Conservation (phyloP, 2,888 invertebrate genomes). For the Syrphus vitripennis region DNA sequence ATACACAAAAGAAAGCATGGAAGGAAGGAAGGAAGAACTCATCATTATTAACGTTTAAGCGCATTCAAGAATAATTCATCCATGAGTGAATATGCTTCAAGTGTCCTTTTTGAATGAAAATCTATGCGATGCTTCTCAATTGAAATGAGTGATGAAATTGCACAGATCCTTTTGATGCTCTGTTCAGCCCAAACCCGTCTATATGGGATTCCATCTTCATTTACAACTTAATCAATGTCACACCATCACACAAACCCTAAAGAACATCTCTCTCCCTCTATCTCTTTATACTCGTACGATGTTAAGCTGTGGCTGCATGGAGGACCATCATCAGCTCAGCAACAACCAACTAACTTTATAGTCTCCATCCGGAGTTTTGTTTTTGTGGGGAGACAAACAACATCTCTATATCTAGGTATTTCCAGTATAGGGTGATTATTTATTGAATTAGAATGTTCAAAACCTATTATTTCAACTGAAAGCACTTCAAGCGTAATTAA, state of each 20-base stretch:
- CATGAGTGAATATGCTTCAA: conserved; percentile 25
- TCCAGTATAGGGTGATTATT: background rate
- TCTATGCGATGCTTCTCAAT: conserved; percentile 4
- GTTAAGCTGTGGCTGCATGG: background rate
- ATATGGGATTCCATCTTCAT: conserved; percentile 3
- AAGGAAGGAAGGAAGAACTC: conserved; percentile 21
- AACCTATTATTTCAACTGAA: conserved; percentile 48
- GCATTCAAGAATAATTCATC: conserved; percentile 27
- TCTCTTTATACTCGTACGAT: no score
- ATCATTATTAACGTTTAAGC: conserved; percentile 54
- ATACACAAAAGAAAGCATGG: background rate
- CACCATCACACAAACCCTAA: background rate
- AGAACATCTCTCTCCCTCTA: background rate
- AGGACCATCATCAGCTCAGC: background rate
- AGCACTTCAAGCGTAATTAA: conserved; percentile 50
- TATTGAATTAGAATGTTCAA: conserved; percentile 40
- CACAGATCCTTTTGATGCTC: conserved; percentile 3
- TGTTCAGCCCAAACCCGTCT: background rate
- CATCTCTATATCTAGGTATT: conserved; percentile 7
- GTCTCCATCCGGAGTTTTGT: background rate
- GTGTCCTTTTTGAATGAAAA: background rate
- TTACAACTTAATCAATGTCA: conserved; percentile 49
- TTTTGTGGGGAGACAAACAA: background rate
- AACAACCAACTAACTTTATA: background rate
- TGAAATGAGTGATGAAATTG: conserved; percentile 43